Conservation (phyloP, 2,113 vertebrate species). For the Tyto alba region DNA sequence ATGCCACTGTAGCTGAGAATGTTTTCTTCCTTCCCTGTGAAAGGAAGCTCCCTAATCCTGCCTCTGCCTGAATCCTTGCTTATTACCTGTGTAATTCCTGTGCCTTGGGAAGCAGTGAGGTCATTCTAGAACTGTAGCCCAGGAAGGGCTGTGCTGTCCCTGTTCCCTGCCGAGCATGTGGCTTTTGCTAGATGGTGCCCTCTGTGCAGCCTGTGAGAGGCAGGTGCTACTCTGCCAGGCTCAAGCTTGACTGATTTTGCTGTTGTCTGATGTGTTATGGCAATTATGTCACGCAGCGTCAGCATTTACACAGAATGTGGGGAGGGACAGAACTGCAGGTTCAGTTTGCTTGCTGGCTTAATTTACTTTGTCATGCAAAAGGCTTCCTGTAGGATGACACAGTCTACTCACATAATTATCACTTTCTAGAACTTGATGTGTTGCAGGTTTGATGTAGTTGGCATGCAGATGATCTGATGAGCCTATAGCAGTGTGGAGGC, state of each 20-base stretch:
- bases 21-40: not conserved
- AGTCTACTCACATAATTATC: not conserved
- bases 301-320: not conserved
- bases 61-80: not conserved
- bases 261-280: accelerated
- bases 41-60: not conserved
- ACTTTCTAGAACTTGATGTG: not conserved
- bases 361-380: not conserved
- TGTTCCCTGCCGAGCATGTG: not conserved
- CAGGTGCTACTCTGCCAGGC: not conserved
- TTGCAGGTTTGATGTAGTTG: not conserved
- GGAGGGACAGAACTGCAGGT: not conserved
- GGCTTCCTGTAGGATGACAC: not conserved
- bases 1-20: not conserved
- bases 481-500: not conserved
- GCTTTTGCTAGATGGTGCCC: not conserved
- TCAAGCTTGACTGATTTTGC: not conserved
- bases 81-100: not conserved
- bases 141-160: not conserved
- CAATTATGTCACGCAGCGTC: not conserved
- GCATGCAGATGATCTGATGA: not conserved
- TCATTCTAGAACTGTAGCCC: not conserved
- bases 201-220: not conserved
- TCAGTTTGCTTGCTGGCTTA: not conserved
- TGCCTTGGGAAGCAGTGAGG: not conserved